Evolutionary conservation across 2,797 vertebrate species (phyloP).

Genomic region (Euphonia xanthogaster): DNA sequence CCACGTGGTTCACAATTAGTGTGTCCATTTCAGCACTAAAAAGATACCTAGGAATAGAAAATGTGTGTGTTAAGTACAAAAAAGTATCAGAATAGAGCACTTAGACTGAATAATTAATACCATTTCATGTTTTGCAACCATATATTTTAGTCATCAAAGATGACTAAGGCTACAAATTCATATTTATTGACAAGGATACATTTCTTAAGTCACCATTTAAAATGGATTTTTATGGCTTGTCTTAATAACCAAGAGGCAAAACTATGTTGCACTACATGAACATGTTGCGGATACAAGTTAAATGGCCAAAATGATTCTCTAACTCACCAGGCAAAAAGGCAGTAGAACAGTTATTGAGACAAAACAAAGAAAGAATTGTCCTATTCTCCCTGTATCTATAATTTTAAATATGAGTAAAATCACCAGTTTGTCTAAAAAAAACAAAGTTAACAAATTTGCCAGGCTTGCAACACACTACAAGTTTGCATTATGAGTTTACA

Average conservation of each 20-base stretch:
- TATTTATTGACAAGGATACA: constrained; percentile 30
- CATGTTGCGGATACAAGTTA: not conserved
- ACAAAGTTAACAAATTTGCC: not conserved
- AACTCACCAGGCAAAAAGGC: not conserved
- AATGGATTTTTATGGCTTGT: constrained; percentile 31
- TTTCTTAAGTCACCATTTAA: constrained; percentile 29
- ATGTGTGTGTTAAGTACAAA: constrained; percentile 10
- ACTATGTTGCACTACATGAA: not conserved
- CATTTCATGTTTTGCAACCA: not conserved
- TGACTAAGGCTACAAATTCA: constrained; percentile 13
- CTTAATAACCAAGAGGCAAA: constrained; percentile 18
- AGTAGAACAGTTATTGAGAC: not conserved
- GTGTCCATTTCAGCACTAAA: constrained; percentile 4
- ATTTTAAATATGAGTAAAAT: not conserved
- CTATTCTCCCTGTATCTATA: not conserved
- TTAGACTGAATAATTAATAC: constrained; percentile 48
- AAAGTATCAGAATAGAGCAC: constrained; percentile 23
- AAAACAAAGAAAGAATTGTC: not conserved
- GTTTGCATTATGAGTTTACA: not conserved
- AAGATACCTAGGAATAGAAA: constrained; percentile 55
- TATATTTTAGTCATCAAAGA: constrained; percentile 10
- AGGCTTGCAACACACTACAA: not conserved
- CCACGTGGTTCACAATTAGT: not conserved
- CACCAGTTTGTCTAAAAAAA: not conserved
- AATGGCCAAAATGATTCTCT: not conserved